phyloP scores from a whole-genome alignment of 1,140 invertebrate species.

The Nebria ingens region DNA sequence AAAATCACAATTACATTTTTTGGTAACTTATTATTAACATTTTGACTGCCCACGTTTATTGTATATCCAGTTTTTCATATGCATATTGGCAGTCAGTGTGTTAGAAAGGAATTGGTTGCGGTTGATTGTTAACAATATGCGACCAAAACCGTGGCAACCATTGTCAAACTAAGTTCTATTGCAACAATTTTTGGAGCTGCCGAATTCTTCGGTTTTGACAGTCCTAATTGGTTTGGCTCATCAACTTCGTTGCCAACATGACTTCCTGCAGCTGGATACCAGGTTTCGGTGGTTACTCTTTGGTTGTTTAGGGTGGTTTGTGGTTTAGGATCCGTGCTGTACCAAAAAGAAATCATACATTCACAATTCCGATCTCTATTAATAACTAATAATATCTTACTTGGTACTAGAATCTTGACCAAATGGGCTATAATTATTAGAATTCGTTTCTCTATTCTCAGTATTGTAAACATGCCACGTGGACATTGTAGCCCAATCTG shows the following conservation, averaged over 20 bases:
- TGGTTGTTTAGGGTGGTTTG: background rate
- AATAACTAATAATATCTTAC: too few relatives aligned
- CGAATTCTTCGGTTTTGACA: conserved; percentile 31
- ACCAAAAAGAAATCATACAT: background rate
- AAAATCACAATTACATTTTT: too few relatives aligned
- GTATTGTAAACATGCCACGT: conserved; percentile 22
- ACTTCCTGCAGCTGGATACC: conserved; percentile 41
- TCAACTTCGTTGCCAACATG: conserved; percentile 44
- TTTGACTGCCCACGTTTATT: too few relatives aligned
- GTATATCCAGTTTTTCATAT: too few relatives aligned
- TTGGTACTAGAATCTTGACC: background rate
- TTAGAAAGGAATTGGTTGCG: background rate
- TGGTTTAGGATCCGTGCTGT: background rate
- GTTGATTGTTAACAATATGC: background rate
- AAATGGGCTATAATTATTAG: background rate
- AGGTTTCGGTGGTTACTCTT: conserved; percentile 35
- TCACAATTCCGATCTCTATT: too few relatives aligned
- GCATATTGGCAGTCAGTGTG: background rate
- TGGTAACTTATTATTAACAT: too few relatives aligned
- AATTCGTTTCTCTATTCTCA: background rate
- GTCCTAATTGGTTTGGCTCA: conserved; percentile 48
- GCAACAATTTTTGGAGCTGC: conserved; percentile 8
- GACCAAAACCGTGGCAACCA: background rate
- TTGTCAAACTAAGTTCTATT: background rate
- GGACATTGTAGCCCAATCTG: conserved; percentile 34